phyloP scores from a whole-genome alignment of 2,113 vertebrate genomes.

The Lanius collurio region DNA sequence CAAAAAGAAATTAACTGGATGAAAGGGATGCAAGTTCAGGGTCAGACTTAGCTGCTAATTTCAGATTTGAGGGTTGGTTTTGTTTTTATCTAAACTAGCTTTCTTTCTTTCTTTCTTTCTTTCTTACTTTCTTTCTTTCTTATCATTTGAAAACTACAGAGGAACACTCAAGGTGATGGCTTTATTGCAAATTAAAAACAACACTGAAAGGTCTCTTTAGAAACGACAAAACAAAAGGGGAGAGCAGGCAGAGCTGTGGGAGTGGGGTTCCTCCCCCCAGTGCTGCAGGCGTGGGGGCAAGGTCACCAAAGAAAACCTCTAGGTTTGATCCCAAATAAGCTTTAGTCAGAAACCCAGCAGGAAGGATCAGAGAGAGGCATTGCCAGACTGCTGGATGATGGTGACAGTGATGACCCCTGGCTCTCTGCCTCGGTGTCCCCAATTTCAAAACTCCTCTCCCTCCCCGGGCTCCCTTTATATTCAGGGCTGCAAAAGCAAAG shows the following conservation, averaged over 20 bases:
- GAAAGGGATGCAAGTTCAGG: not conserved
- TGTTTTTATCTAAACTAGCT: not conserved
- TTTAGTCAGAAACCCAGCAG: not conserved
- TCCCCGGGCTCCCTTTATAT: not conserved
- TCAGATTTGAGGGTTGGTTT: not conserved
- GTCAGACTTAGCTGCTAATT: not conserved
- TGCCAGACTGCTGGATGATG: not conserved
- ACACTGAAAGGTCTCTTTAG: not conserved
- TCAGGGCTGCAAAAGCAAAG: not conserved
- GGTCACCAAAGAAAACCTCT: not conserved
- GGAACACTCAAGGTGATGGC: not conserved
- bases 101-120: not conserved
- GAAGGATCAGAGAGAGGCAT: not conserved
- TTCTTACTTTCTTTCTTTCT: not conserved
- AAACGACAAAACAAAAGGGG: not conserved
- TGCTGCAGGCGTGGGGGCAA: not conserved
- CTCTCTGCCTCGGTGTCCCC: not conserved
- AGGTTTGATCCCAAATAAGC: not conserved
- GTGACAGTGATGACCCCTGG: rapidly evolving
- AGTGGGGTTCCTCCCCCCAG: not conserved
- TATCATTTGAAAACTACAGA: not conserved
- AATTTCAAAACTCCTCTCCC: not conserved
- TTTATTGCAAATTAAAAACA: not conserved
- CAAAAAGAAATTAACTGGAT: not conserved
- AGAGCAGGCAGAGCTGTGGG: not conserved